Percentiles rank a stretch among this genome's conserved stretches.
Conservation (phyloP, 2,888 invertebrate species). For the Tromatobia lineatoria region DNA sequence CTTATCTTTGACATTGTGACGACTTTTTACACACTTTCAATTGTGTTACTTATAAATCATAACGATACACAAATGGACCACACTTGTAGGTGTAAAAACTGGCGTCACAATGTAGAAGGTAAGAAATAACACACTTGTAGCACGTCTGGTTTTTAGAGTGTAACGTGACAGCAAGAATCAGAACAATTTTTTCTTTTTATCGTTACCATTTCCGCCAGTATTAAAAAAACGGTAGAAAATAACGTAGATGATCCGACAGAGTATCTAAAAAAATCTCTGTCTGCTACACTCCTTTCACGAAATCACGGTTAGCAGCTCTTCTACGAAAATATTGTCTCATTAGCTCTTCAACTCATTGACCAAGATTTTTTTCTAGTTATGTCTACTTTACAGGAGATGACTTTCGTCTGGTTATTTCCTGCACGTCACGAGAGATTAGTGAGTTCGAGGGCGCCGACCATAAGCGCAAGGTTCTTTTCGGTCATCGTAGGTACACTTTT, state of each 20-base stretch:
- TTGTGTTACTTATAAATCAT: no score
- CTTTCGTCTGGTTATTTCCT: conserved; percentile 15
- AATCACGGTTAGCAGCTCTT: conserved; percentile 10
- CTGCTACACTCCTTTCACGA: conserved; percentile 9
- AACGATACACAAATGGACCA: no score
- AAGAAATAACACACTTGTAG: no score
- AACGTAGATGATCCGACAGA: neutral
- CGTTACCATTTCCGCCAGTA: neutral
- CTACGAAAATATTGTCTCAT: conserved; percentile 43
- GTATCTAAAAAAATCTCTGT: conserved; percentile 23
- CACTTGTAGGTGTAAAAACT: no score
- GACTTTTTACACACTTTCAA: no score
- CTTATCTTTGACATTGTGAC: no score
- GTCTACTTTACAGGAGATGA: neutral
- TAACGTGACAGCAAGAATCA: no score
- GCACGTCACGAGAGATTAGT: conserved; percentile 7
- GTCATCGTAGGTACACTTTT: conserved; percentile 16
- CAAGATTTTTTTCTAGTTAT: neutral
- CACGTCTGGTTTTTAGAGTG: no score
- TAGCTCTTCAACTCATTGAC: conserved; percentile 42
- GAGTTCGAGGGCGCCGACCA: conserved; percentile 1
- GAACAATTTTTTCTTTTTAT: no score
- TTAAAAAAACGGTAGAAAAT: neutral
- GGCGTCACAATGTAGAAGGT: no score
- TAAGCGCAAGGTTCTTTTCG: conserved; percentile 8